Evolutionary conservation across 2,797 vertebrate genomes (phyloP).

Genomic region (Phoxinus dragarum): DNA sequence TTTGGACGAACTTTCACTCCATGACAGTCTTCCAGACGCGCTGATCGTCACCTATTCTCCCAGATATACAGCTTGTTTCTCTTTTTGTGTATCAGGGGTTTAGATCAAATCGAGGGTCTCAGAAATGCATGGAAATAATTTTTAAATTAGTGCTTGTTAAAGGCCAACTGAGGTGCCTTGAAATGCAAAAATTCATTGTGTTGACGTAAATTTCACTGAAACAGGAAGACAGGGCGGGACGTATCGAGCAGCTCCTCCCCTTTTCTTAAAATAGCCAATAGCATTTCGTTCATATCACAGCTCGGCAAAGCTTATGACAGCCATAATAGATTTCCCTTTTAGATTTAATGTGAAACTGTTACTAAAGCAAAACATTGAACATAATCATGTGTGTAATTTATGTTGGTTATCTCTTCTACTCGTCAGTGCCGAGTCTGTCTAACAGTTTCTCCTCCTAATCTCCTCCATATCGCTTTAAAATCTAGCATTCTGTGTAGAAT

Average conservation of each 20-base stretch:
- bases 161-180: background rate
- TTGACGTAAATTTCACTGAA: background rate
- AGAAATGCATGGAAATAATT: background rate
- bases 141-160: background rate
- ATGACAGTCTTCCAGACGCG: background rate
- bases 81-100: background rate
- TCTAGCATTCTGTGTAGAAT: too few species aligned
- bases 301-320: background rate
- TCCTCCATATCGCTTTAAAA: too few species aligned
- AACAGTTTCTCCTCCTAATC: background rate
- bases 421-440: too few species aligned
- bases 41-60: conserved; percentile 14
- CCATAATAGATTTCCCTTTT: too few species aligned
- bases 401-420: too few species aligned
- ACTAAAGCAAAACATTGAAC: too few species aligned
- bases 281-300: background rate
- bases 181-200: background rate
- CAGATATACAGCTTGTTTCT: background rate
- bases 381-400: too few species aligned
- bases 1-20: conserved; percentile 12
- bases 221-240: background rate
- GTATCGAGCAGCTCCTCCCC: background rate
- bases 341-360: background rate
- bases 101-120: background rate
- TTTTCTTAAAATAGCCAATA: background rate